Conservation (phyloP, 2,888 invertebrate species). For the Cantharis nigra region DNA sequence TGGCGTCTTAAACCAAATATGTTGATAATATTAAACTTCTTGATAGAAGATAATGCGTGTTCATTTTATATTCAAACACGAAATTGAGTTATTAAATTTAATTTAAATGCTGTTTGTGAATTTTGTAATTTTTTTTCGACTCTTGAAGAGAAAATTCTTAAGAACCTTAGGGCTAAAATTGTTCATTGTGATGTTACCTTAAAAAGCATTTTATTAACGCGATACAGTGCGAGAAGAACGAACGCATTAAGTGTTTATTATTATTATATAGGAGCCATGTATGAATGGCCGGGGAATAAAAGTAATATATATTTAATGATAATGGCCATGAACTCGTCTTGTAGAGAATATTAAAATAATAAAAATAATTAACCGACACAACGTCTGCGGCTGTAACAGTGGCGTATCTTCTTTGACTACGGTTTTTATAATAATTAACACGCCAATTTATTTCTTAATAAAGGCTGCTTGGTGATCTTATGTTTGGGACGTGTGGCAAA, state of each 20-base stretch:
- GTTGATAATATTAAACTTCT: background rate
- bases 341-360: constrained; percentile 56
- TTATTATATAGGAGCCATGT: constrained; percentile 55
- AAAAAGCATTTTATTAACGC: constrained; percentile 27
- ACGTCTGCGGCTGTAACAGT: constrained; percentile 41
- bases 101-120: constrained; percentile 20
- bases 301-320: constrained; percentile 58
- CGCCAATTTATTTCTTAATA: constrained; percentile 12
- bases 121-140: constrained; percentile 19
- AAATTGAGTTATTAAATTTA: constrained; percentile 27
- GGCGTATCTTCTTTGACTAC: constrained; percentile 23
- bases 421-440: constrained; percentile 11
- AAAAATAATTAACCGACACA: constrained; percentile 53
- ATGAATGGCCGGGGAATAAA: constrained; percentile 54
- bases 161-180: constrained; percentile 5
- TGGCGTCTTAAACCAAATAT: background rate
- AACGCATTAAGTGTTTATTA: constrained; percentile 39
- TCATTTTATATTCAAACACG: constrained; percentile 12
- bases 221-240: constrained; percentile 22
- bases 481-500: constrained; percentile 8
- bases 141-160: background rate
- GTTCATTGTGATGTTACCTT: constrained; percentile 10
- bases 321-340: constrained; percentile 58
- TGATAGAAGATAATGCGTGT: background rate
- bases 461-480: background rate